phyloP scores from a whole-genome alignment of 2,797 vertebrate genomes.

The Mormyrops attenuatus region DNA sequence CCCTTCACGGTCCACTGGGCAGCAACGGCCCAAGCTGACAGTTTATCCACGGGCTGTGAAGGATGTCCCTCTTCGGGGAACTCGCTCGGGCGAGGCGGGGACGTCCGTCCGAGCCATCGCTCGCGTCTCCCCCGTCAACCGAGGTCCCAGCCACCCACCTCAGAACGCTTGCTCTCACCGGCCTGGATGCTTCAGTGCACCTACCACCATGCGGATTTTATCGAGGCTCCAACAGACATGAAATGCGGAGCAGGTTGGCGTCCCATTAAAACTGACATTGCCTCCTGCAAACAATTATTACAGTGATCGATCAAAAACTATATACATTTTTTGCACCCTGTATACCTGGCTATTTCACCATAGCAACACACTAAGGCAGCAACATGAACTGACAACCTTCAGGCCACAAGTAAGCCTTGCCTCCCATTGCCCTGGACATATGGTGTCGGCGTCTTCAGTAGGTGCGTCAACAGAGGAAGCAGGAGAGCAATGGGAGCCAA shows the following conservation, averaged over 20 bases:
- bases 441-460: neutral
- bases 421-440: neutral
- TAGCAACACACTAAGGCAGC: neutral
- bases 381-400: neutral
- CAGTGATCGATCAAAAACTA: neutral
- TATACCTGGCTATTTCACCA: neutral
- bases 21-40: conserved; percentile 76
- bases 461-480: neutral
- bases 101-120: conserved; percentile 56
- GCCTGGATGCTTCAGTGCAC: neutral
- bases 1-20: conserved; percentile 84
- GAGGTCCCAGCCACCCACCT: conserved; percentile 24
- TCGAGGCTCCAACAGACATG: neutral
- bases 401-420: neutral
- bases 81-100: conserved; percentile 73
- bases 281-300: neutral
- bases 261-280: neutral
- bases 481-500: neutral
- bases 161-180: neutral
- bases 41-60: conserved; percentile 83
- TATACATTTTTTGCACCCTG: neutral
- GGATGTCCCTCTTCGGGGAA: conserved; percentile 89
- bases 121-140: conserved; percentile 73
- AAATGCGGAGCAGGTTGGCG: neutral
- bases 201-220: neutral